Base-by-base conservation (phyloP, 1,140 invertebrate genomes). In the Arion vulgaris region DNA sequence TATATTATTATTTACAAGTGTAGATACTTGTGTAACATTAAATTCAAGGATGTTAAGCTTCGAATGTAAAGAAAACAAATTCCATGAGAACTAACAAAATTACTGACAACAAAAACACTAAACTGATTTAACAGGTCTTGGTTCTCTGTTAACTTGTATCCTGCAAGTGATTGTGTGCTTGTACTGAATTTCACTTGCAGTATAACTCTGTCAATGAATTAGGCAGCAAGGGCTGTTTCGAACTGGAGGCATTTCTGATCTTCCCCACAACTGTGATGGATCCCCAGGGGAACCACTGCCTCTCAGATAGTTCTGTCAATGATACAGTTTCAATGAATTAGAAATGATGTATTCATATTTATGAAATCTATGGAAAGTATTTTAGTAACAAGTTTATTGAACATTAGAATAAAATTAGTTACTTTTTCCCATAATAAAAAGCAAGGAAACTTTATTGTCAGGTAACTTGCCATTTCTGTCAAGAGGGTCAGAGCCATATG, bases 301-400 rank as follows among this genome's bases (percentile, higher is more conserved):
- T 32, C 83, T 57, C 51, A 86, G 73, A 77, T 86, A 85, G 73
- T 85, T 86, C 85, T 87, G 82, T 53, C n/a, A 77, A 73, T 41
- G 80, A n/a, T n/a, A n/a, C n/a, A n/a, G n/a, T n/a, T n/a, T n/a
- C n/a, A n/a, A n/a, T n/a, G n/a, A n/a, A n/a, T n/a, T 23, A 13
- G 13, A 77, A 23, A 77, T 17, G 53, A 34, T 77, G 23, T 49
- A 51, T 32, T 26, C 0, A 26, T 17, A 75, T 19, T 34, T 49
- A 76, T 7, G 38, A 9, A 26, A 28, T 26, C 28, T 0, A 26
- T n/a, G n/a, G 36, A 13, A 19, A 49, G 2, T 77, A 57, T 41
- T 23, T 19, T 66, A 26, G 36, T 23, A 9, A 15, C 17, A 41
- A 45, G 15, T 39, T 34, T 19, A 32, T 75, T 19, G 17, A 26